Percentiles rank a stretch among this genome's conserved stretches.
Evolutionary conservation across 2,797 vertebrate species (phyloP).

Genomic region (Okamejei kenojei): DNA sequence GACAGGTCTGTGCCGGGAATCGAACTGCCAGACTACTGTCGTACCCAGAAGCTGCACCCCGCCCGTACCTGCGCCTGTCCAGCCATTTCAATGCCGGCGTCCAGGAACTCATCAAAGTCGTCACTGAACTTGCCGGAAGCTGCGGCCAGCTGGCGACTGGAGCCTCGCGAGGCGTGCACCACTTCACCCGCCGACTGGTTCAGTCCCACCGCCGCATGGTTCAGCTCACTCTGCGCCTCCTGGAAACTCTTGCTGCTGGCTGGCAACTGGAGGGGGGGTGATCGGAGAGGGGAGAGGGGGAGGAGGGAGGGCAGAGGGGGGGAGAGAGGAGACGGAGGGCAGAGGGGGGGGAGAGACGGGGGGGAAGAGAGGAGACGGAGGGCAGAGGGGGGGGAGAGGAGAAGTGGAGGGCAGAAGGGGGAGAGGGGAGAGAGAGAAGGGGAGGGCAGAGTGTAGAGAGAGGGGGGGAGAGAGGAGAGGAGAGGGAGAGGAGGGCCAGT

Average conservation of each 20-base stretch:
- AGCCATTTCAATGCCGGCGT: constrained; percentile 96
- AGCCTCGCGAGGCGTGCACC: constrained; percentile 86
- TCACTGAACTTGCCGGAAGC: constrained; percentile 96
- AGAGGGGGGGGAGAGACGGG: neutral
- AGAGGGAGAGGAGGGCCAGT: too few relatives aligned
- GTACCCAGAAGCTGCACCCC: too few relatives aligned
- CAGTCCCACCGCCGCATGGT: constrained; percentile 90
- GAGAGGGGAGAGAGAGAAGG: too few relatives aligned
- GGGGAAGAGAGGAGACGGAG: neutral
- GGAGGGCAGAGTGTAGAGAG: too few relatives aligned
- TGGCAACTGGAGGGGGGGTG: neutral
- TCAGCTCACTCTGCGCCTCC: constrained; percentile 91
- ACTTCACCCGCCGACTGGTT: constrained; percentile 96
- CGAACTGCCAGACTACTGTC: too few relatives aligned
- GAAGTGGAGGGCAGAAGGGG: neutral
- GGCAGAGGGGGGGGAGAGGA: neutral
- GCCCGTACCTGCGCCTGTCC: constrained; percentile 82
- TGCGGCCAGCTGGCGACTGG: constrained; percentile 82
- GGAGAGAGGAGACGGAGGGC: neutral
- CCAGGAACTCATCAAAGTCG: constrained; percentile 96
- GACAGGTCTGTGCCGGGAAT: too few relatives aligned
- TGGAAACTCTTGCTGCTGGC: constrained; percentile 83
- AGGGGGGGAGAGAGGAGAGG: too few relatives aligned
- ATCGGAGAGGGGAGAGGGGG: neutral
- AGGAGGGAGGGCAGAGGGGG: neutral